Conservation (phyloP, 2,797 vertebrate species). For the Holocentrus rufus region DNA sequence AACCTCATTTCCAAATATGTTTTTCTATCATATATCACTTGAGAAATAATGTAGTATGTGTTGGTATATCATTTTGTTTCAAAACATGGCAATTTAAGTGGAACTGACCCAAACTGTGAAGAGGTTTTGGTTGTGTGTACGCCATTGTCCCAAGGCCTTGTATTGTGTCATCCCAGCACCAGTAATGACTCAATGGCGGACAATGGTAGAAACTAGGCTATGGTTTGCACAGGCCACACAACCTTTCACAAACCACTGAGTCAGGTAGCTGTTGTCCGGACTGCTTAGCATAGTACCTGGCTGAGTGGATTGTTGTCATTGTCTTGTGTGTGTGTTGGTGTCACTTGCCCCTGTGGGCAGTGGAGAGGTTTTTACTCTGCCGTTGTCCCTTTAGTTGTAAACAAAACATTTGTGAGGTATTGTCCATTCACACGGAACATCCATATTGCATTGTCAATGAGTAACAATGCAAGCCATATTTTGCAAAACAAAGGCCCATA, state of each 20-base stretch:
- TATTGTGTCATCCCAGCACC: constrained; percentile 2
- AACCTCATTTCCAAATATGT: too few relatives aligned
- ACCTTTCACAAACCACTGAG: constrained; percentile 64
- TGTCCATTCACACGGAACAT: constrained; percentile 4
- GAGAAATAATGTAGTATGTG: not conserved
- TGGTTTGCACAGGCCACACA: constrained; percentile 1
- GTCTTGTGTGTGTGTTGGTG: constrained; percentile 13
- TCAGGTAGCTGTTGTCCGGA: constrained; percentile 56
- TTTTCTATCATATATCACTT: not conserved
- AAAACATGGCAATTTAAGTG: constrained; percentile 21
- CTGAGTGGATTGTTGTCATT: constrained; percentile 39
- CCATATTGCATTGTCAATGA: constrained; percentile 6
- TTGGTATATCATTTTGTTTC: not conserved
- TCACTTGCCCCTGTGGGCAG: constrained; percentile 30
- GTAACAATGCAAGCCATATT: constrained; percentile 6
- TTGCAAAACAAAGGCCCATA: constrained; percentile 17
- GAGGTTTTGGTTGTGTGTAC: not conserved
- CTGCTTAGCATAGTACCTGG: constrained; percentile 51
- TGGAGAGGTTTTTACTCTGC: constrained; percentile 12
- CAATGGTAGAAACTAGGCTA: constrained; percentile 34
- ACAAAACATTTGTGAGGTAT: constrained; percentile 31
- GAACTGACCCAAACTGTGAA: constrained; percentile 25
- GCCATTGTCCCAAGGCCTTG: constrained; percentile 1
- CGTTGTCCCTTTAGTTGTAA: constrained; percentile 50
- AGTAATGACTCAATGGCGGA: constrained; percentile 38